phyloP scores from a whole-genome alignment of 2,797 vertebrate genomes.

The Sphenopsis melanotis region DNA sequence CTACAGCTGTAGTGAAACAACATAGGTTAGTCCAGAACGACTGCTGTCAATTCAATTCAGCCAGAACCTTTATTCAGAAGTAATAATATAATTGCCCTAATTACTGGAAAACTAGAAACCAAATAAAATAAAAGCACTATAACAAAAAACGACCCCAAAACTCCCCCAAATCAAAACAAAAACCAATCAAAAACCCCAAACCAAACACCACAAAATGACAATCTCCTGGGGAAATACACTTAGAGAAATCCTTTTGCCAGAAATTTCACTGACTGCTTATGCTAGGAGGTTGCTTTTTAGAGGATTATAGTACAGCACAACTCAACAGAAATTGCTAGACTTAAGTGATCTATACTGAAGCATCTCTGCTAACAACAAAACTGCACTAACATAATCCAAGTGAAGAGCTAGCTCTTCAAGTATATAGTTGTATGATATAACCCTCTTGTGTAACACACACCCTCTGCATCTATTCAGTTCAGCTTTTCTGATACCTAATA shows the following conservation, averaged over 20 bases:
- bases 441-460: neutral
- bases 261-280: neutral
- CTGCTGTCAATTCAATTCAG: slow-evolving; percentile 39
- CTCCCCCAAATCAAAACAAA: neutral
- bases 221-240: neutral
- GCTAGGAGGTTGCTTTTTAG: neutral
- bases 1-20: slow-evolving; percentile 67
- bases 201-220: neutral
- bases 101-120: neutral
- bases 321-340: neutral
- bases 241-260: neutral
- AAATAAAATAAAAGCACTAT: neutral
- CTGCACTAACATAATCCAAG: neutral
- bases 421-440: neutral
- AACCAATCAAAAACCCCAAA: neutral
- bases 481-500: neutral
- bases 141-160: neutral
- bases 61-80: slow-evolving; percentile 10
- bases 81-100: slow-evolving; percentile 20
- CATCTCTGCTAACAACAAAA: neutral
- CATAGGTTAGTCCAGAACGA: slow-evolving; percentile 67
- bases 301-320: neutral
- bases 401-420: neutral
- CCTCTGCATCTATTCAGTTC: neutral
- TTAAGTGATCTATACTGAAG: neutral